These are phyloP conservation scores for Triplophysa yarkandensis DNA, from an alignment of 2,797 vertebrate species.

Conservation along the genomic window DNA sequence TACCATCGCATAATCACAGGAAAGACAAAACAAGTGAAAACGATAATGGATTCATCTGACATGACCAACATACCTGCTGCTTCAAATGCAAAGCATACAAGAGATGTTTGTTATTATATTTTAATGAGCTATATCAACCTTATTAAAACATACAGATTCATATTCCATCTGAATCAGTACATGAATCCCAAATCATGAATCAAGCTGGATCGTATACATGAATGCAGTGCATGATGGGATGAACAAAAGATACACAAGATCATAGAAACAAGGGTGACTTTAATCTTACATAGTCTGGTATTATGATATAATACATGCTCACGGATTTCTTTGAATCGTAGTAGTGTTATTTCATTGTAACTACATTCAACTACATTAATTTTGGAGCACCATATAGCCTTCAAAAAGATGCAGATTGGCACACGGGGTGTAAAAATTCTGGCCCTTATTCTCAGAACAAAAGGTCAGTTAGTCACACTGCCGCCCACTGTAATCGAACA, in stretches of 20 bases:
- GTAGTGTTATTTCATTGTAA: conserved; percentile 7
- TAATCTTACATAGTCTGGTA: neutral
- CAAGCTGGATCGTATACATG: neutral
- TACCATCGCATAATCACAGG: neutral
- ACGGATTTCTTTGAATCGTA: conserved; percentile 12
- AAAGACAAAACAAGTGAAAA: neutral
- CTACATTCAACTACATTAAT: conserved; percentile 30
- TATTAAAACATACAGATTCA: neutral
- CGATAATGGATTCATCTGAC: neutral
- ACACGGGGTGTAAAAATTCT: conserved; percentile 19
- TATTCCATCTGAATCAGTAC: neutral
- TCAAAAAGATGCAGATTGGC: neutral
- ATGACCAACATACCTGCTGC: neutral
- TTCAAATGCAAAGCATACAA: neutral
- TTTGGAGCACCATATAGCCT: neutral
- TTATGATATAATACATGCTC: neutral
- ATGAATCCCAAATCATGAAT: neutral
- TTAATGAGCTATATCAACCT: too few relatives aligned
- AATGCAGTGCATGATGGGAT: neutral
- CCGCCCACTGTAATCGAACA: conserved; percentile 64
- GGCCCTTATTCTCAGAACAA: conserved; percentile 28
- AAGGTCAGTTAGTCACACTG: conserved; percentile 54
- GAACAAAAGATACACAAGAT: neutral
- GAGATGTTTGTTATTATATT: too few relatives aligned
- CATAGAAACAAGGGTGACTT: neutral